Conservation (phyloP, 2,888 invertebrate species). For the Trissoscelio sp. region DNA sequence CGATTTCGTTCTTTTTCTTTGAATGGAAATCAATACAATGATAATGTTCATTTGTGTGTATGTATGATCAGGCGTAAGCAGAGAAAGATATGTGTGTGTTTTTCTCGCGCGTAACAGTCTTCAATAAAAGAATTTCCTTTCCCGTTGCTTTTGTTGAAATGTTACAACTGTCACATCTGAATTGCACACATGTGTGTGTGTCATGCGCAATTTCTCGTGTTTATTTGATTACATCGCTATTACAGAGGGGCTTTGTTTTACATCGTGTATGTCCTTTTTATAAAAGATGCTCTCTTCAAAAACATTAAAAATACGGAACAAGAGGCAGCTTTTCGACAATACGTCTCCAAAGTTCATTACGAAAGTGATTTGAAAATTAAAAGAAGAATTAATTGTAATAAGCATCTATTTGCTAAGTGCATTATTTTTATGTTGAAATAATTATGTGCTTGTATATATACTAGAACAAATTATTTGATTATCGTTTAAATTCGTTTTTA, state of each 20-base stretch:
- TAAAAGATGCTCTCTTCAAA: slow-evolving; percentile 1
- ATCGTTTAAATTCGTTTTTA: too few relatives aligned
- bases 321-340: background rate
- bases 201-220: slow-evolving; percentile 21
- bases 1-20: background rate
- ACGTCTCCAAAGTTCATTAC: background rate
- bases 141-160: slow-evolving; percentile 9
- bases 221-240: slow-evolving; percentile 18
- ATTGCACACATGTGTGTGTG: background rate
- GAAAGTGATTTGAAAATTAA: background rate
- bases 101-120: slow-evolving; percentile 7
- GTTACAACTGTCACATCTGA: slow-evolving; percentile 19
- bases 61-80: background rate
- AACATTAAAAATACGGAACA: background rate
- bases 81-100: background rate
- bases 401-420: too few relatives aligned
- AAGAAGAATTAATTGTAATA: too few relatives aligned
- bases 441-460: too few relatives aligned
- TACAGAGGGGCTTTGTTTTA: slow-evolving; percentile 20
- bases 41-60: background rate
- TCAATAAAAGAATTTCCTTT: slow-evolving; percentile 16
- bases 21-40: slow-evolving; percentile 2
- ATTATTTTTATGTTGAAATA: too few relatives aligned
- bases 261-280: slow-evolving; percentile 3
- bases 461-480: too few relatives aligned